Evolutionary conservation across 1,140 invertebrate genomes (phyloP).

Genomic region (Danaus melanippus): DNA sequence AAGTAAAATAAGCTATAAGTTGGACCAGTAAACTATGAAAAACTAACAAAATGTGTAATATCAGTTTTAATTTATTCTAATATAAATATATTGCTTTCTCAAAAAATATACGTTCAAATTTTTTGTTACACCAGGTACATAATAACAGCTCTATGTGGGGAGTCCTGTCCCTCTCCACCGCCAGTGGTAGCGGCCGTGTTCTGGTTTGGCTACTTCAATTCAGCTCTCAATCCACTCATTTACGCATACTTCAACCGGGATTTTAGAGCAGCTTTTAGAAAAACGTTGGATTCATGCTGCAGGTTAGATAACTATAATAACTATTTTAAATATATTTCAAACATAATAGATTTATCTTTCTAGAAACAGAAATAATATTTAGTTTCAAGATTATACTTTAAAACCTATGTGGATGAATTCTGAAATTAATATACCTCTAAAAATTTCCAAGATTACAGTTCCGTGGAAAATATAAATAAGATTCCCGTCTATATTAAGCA

Average conservation of each 20-base stretch:
- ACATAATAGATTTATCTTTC: not conserved
- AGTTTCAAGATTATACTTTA: not conserved
- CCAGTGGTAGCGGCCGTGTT: constrained; percentile 89
- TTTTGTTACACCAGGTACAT: constrained; percentile 78
- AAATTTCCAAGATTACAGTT: too few relatives aligned
- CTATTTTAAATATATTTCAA: constrained; percentile 4
- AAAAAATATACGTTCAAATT: not conserved
- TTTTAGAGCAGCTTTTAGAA: constrained; percentile 93
- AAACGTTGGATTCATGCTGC: constrained; percentile 78
- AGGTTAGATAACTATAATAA: constrained; percentile 30
- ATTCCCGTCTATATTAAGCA: too few relatives aligned
- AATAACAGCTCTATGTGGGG: constrained; percentile 83
- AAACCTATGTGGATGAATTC: too few relatives aligned
- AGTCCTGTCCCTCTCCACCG: constrained; percentile 80
- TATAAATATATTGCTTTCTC: too few relatives aligned
- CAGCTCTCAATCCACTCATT: constrained; percentile 95
- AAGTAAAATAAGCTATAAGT: too few relatives aligned
- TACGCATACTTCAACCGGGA: constrained; percentile 98
- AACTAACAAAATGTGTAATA: too few relatives aligned
- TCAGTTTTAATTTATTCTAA: too few relatives aligned
- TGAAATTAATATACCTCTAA: too few relatives aligned
- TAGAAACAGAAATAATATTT: not conserved
- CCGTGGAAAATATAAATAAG: too few relatives aligned
- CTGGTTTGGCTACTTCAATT: constrained; percentile 98
- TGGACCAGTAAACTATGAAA: too few relatives aligned